Base-by-base conservation (phyloP, 2,797 vertebrate species). In the Salmo trutta region DNA sequence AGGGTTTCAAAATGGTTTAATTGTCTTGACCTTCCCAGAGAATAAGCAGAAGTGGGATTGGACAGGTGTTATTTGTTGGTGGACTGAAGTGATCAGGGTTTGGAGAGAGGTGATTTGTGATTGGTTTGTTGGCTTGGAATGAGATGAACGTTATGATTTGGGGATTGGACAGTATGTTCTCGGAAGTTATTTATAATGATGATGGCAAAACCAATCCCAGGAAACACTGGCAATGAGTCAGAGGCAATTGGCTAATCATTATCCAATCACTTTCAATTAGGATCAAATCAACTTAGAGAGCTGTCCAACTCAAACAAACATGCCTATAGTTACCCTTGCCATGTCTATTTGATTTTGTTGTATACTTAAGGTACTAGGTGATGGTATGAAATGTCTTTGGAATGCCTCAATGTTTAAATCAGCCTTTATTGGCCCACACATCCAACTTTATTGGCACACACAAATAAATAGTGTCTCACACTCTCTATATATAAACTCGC, bases 191-290 rank as follows among this genome's bases (percentile, higher is more conserved):
- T 41, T 41, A 41, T 41, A 41, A 10, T 41, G 8, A 41, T 41
- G 41, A 17, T 15, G 79, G 82, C 77, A 84, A 89, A 84, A 78
- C 79, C 82, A 88, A 89, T 90, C 85, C 80, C 53, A 41, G 70
- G 73, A 79, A 59, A 71, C 75, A 75, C 47, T 51, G 77, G 62
- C 62, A 78, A 33, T 90, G 85, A 86, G 87, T 91, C 87, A 90
- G 66, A 52, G 74, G 76, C 83, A 77, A 89, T 90, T 85, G 93
- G 90, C 84, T 82, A 73, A 87, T 88, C 82, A 65, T 90, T 90
- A 90, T 87, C 83, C 80, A 68, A 66, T 85, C 79, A 64, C 89
- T 92, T 77, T 86, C 81, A 69, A 89, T 82, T 73, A 78, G 73
- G 75, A 84, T 84, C 67, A 84, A 85, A 89, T 89, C 79, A 75